Base-by-base conservation (phyloP, 2,888 invertebrate genomes). In the Kryphioiulus occultus region DNA sequence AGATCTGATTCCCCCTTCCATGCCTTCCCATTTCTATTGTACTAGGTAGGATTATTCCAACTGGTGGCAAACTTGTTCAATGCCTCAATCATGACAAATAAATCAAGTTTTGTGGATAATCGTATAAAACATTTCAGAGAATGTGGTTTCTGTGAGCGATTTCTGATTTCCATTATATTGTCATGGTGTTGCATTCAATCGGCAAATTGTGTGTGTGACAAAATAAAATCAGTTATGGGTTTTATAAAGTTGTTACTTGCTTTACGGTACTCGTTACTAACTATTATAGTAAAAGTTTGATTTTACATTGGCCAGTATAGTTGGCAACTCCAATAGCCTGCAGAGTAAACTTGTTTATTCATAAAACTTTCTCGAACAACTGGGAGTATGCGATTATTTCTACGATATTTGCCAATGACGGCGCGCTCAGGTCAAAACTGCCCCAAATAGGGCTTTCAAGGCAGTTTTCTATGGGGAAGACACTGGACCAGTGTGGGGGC, bases 131-230 rank as follows among this genome's bases (percentile, higher is more conserved):
- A 78, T 26, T 30, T 78, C 78, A 30, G 30, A 68, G 26, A 30
- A 78, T 78, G 78, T 78, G 78, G 30, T 30, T 78, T 78, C 78
- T 78, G 78, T 32, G 30, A 78, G 17, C 30, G 78, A 78, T 78
- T 78, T 17, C 78, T 32, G 26, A 78, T 68, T 68, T 68, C 68
- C 26, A 26, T 78, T 78, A 78, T 78, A 15, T 78, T 78, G 78
- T 78, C 78, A 78, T 78, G 78, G 78, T 78, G 78, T 78, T 78
- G 78, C 78, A 78, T 78, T 78, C 30, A 78, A 78, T 78, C 4
- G 78, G 78, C 78, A 78, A 78, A 78, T 5, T 78, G 78, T 78
- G 78, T 78, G 78, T 78, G 30, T 15, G 30, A 78, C 78, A 78
- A 78, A 78, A 78, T 78, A 78, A 78, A 78, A 30, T 78, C 78